Evolutionary conservation across 2,888 invertebrate species (phyloP).

Genomic region (Empis livida): DNA sequence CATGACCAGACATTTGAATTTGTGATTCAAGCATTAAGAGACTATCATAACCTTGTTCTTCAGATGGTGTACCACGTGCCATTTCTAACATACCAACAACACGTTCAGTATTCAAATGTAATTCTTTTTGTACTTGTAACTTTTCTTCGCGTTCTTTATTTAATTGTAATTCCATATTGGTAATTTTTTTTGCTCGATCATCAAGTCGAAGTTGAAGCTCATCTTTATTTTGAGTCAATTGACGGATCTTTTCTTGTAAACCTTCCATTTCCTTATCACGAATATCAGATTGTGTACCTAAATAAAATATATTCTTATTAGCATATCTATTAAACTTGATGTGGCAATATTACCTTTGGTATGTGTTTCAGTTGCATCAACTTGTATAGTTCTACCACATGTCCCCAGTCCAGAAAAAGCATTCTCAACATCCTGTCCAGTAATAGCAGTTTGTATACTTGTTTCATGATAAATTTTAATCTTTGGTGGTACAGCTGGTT

Average conservation of each 20-base stretch:
- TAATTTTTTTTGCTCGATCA: conserved; percentile 35
- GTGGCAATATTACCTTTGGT: background rate
- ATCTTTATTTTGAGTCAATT: conserved; percentile 46
- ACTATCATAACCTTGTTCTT: conserved; percentile 53
- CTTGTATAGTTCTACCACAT: conserved; percentile 21
- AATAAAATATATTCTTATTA: background rate
- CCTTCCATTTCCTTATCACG: conserved; percentile 50
- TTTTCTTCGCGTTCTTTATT: conserved; percentile 59
- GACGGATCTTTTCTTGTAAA: conserved; percentile 45
- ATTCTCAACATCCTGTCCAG: conserved; percentile 57
- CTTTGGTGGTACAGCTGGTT: conserved; percentile 30
- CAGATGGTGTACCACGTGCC: conserved; percentile 37
- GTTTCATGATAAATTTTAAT: conserved; percentile 72
- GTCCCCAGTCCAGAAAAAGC: conserved; percentile 47
- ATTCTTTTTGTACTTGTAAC: conserved; percentile 57
- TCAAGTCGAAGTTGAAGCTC: conserved; percentile 42
- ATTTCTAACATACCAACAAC: conserved; percentile 47
- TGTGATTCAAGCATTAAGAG: conserved; percentile 63
- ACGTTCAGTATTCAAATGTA: conserved; percentile 59
- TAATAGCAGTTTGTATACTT: conserved; percentile 61
- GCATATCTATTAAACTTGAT: background rate
- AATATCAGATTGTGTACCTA: conserved; percentile 47
- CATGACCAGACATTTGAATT: conserved; percentile 58
- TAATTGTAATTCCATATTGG: conserved; percentile 45
- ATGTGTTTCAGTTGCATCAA: conserved; percentile 38